Base-by-base conservation (phyloP, 2,113 vertebrate genomes). In the Burhinus oedicnemus region DNA sequence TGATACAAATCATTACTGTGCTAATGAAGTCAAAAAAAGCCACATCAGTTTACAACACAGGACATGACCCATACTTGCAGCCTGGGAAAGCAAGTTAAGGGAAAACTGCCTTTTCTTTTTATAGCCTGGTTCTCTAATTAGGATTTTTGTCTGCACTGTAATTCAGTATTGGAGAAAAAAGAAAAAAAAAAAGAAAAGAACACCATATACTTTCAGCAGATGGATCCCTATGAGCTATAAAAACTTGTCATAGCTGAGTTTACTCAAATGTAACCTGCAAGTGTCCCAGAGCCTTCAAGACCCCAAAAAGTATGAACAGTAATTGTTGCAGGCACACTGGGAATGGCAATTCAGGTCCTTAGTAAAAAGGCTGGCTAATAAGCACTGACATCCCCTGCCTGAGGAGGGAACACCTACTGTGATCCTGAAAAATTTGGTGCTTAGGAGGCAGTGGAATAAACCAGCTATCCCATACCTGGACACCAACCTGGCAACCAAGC, bases 81-180 rank as follows among this genome's bases (percentile, higher is more conserved):
- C 83, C 81, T 95, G 83, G 70, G 77, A 96, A 95, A 95, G 70
- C 65, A 69, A 93, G 80, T 76, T 58, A 84, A 79, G 91, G 47
- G 30, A 89, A 87, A 91, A 77, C 54, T 77, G 58, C 13, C 38
- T 74, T 88, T 90, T 89, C 80, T 93, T 94, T 94, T 95, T 76
- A 87, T 79, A 92, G 69, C n/a, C 30, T 89, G 8, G 42, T 78
- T 93, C 76, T 93, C 89, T 57, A 92, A 89, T 84, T 92, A 89
- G 49, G 62, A 94, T 87, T 93, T 92, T 52, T 87, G 58, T 75
- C 85, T 60, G 36, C 45, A 60, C 40, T 90, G 54, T 85, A 94
- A 95, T 92, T 90, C 90, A 44, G 83, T n/a, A 75, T 19, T 75
- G 70, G 13, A 52, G 12, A 0, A 4, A 22, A 47, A 55, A 44